Evolutionary conservation across 37 sponge, comb jelly and placozoan species (phyloP), one percentile per base, ranked within the genome.

Genomic region (Geodia barretti): DNA sequence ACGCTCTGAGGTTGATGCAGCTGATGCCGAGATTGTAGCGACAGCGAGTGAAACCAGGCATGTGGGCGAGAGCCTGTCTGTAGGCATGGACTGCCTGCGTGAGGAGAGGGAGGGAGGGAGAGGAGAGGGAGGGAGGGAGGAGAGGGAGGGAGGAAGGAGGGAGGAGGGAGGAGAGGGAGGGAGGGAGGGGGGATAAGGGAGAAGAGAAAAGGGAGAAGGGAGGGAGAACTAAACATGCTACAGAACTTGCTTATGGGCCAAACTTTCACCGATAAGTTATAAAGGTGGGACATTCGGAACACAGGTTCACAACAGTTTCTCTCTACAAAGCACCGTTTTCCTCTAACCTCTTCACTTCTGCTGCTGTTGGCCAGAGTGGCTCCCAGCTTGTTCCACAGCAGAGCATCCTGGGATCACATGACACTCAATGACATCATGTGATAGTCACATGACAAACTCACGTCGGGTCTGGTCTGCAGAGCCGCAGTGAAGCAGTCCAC

Each of bases 331-430:
- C 38, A 32, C 30, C 38, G 19, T 31, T 3, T 9, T 1, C 40
- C n/a, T n/a, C 77, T 63, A 36, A 90, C 86, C 81, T 95, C 87
- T 40, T 88, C 97, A 68, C 89, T 84, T 41, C 62, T 86, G 39
- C 85, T 82, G 21, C 89, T 66, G 77, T 98, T 98, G 5, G 98
- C 98, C 40, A 98, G 76, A 0, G 98, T 95, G 9, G 98, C 98
- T 40, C 98, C 98, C 24, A 98, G 84, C 60, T 95, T 90, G 68
- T 98, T 98, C 98, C 98, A 98, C 63, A 98, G 70, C 90, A 91
- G 88, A 24, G 96, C 87, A 78, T 91, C 91, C 83, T 79, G 80
- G 54, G 26, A 73, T 73, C 68, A 68, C 33, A 30, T 29, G 34
- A 68, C 68, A 68, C 30, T 32, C 47, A 30, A 72, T 72, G 73